These are phyloP conservation scores for Caenorhabditis sp. DNA, from an alignment of 2,888 invertebrate species.

Conservation along the genomic window DNA sequence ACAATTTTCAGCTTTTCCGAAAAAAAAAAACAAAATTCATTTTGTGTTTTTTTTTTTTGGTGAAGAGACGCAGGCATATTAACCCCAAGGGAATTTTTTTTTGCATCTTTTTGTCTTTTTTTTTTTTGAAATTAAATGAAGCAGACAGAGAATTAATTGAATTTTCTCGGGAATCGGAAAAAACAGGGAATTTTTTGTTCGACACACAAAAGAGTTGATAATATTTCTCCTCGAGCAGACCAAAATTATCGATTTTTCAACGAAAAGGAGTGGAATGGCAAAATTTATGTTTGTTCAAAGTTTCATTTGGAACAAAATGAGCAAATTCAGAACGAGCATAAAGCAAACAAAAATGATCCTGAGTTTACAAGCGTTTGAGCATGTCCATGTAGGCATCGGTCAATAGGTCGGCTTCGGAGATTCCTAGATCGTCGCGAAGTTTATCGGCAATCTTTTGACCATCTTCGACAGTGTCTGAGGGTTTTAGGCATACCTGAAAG, in stretches of 20 bases:
- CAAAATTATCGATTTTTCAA: background rate
- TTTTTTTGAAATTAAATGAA: background rate
- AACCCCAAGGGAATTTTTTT: background rate
- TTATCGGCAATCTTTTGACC: slow-evolving; percentile 80
- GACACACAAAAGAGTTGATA: slow-evolving; percentile 7
- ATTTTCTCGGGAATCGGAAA: background rate
- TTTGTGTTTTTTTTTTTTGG: too few species aligned
- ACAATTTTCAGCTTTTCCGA: too few species aligned
- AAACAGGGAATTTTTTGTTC: background rate
- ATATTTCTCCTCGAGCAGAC: slow-evolving; percentile 2
- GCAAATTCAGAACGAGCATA: slow-evolving; percentile 5
- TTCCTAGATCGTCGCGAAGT: slow-evolving; percentile 78
- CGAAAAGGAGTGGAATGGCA: background rate
- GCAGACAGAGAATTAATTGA: background rate
- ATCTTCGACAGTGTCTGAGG: slow-evolving; percentile 78
- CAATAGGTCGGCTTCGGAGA: slow-evolving; percentile 47
- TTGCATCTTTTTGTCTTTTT: background rate
- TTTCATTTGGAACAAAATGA: slow-evolving; percentile 4
- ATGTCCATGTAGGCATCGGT: slow-evolving; percentile 63
- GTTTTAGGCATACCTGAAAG: slow-evolving; percentile 77
- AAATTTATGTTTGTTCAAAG: slow-evolving; percentile 5
- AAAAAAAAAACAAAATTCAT: too few species aligned
- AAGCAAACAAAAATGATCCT: background rate
- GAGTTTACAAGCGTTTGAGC: slow-evolving; percentile 23
- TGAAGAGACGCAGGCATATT: too few species aligned